phyloP scores from a whole-genome alignment of 2,113 vertebrate genomes.

The Mola mola region DNA sequence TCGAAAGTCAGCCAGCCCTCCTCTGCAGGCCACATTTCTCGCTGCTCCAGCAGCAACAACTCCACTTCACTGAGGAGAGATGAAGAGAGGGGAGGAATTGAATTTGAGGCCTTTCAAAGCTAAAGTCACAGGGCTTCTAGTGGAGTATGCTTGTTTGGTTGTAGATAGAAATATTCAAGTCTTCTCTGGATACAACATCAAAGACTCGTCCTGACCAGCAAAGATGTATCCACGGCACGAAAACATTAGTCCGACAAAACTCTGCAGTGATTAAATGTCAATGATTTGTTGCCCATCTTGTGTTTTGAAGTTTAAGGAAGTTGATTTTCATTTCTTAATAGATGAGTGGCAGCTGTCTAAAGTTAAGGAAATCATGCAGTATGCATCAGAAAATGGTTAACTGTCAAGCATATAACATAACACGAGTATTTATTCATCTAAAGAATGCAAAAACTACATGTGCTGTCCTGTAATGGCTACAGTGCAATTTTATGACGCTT shows the following conservation, averaged over 20 bases:
- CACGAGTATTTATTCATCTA: too few species aligned
- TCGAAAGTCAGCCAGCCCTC: slow-evolving; percentile 97
- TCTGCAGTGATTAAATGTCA: neutral
- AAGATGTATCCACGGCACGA: neutral
- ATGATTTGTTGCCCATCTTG: neutral
- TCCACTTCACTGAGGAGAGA: slow-evolving; percentile 85
- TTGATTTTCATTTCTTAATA: slow-evolving; percentile 26
- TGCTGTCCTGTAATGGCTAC: slow-evolving; percentile 10
- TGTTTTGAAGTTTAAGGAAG: slow-evolving; percentile 14
- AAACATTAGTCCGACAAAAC: neutral
- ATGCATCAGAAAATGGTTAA: slow-evolving; percentile 4
- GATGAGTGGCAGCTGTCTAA: neutral
- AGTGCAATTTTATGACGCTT: slow-evolving; percentile 17
- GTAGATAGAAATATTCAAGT: neutral
- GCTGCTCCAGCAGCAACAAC: slow-evolving; percentile 89
- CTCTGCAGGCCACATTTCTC: slow-evolving; percentile 91
- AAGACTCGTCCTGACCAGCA: neutral
- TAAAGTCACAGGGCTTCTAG: slow-evolving; percentile 4
- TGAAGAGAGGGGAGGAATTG: neutral
- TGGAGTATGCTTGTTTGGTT: neutral
- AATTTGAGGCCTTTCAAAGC: neutral
- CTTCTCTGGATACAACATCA: neutral
- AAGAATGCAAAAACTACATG: slow-evolving; percentile 9
- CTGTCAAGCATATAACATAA: slow-evolving; percentile 6
- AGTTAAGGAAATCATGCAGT: slow-evolving; percentile 11